These are phyloP conservation scores for Fundulus diaphanus DNA, from an alignment of 2,797 vertebrate species.

Conservation along the genomic window DNA sequence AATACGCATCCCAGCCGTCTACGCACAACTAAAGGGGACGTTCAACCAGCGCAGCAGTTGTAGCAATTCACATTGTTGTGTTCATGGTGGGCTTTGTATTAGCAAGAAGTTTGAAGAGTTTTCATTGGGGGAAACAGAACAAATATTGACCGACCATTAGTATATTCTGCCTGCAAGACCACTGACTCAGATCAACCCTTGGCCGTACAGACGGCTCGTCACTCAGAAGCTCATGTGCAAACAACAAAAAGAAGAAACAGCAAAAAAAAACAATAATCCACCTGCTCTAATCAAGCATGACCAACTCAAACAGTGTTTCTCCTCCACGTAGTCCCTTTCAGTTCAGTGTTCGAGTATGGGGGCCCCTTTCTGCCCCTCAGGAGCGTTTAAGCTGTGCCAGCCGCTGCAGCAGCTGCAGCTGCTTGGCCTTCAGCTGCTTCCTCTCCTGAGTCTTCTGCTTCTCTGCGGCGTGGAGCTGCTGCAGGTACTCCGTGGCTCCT, in stretches of 20 bases:
- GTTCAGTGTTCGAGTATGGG: slow-evolving; percentile 33
- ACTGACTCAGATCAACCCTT: slow-evolving; percentile 44
- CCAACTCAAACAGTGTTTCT: slow-evolving; percentile 68
- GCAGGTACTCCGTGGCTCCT: slow-evolving; percentile 89
- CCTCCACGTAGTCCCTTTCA: slow-evolving; percentile 51
- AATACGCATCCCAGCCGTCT: no score
- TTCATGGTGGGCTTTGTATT: slow-evolving; percentile 26
- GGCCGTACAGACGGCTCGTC: slow-evolving; percentile 56
- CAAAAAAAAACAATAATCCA: slow-evolving; percentile 40
- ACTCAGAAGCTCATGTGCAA: slow-evolving; percentile 83
- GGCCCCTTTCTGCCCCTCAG: slow-evolving; percentile 36
- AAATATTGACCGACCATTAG: slow-evolving; percentile 38
- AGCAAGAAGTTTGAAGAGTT: slow-evolving; percentile 31
- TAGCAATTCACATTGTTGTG: slow-evolving; percentile 46
- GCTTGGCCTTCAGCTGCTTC: slow-evolving; percentile 86
- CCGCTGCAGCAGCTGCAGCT: slow-evolving; percentile 88
- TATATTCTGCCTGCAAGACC: slow-evolving; percentile 34
- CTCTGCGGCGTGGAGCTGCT: slow-evolving; percentile 84
- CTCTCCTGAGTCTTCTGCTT: slow-evolving; percentile 88
- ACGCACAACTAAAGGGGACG: no score
- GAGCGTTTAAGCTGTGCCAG: slow-evolving; percentile 89
- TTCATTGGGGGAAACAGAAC: slow-evolving; percentile 38
- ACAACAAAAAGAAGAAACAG: slow-evolving; percentile 61
- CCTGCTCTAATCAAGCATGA: slow-evolving; percentile 65
- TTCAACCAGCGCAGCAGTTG: slow-evolving; percentile 49